Evolutionary conservation across 2,113 vertebrate species (phyloP).

Genomic region (Eudyptes chrysolophus): DNA sequence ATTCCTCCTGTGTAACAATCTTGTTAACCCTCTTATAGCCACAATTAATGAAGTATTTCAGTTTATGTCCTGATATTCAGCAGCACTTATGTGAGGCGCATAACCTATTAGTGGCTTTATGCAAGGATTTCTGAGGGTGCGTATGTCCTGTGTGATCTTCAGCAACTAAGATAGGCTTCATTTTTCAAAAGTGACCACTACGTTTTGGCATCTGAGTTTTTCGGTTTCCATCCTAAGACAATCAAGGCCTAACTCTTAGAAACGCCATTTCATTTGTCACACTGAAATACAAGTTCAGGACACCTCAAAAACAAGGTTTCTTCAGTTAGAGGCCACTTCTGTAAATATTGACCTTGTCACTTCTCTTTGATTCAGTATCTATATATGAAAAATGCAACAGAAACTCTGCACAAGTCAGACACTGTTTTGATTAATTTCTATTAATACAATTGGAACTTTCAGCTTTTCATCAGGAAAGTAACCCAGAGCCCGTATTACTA

Average conservation of each 20-base stretch:
- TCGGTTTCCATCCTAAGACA: not conserved
- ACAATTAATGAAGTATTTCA: not conserved
- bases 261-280: not conserved
- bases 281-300: not conserved
- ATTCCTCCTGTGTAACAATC: not conserved
- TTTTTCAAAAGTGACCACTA: not conserved
- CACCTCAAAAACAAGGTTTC: not conserved
- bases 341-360: not conserved
- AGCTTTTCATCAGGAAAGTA: not conserved
- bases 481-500: not conserved
- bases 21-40: not conserved
- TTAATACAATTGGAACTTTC: not conserved
- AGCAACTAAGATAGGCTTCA: not conserved
- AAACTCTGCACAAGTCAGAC: not conserved
- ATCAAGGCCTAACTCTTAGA: not conserved
- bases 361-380: not conserved
- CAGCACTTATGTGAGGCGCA: not conserved
- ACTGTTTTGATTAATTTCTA: not conserved
- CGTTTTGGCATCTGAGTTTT: not conserved
- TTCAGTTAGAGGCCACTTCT: not conserved
- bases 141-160: not conserved
- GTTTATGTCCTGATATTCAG: not conserved
- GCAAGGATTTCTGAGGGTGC: not conserved
- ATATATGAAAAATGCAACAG: not conserved
- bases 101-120: not conserved